Percentiles rank a stretch among this genome's conserved stretches.
Evolutionary conservation across 2,888 invertebrate species (phyloP).

Genomic region (Deilephila elpenor): DNA sequence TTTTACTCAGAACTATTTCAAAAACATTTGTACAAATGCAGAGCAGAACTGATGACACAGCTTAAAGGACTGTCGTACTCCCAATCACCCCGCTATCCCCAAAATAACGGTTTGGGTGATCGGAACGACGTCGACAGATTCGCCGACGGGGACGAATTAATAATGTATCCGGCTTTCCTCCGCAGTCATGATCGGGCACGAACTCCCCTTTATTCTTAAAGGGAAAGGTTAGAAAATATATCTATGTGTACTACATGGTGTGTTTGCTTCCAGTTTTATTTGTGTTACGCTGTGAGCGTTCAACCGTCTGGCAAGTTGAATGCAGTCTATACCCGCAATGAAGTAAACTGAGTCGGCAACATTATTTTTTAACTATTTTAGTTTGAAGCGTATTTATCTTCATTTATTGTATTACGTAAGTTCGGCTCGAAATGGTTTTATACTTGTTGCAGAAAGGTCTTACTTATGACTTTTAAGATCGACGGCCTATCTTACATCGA

Average conservation of each 20-base stretch:
- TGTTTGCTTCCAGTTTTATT: background rate
- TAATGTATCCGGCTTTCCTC: background rate
- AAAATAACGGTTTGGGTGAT: constrained; percentile 8
- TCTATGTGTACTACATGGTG: background rate
- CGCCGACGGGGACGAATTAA: background rate
- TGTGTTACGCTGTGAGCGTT: background rate
- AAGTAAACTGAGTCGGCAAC: background rate
- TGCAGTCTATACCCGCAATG: background rate
- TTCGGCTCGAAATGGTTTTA: no score
- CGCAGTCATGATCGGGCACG: background rate
- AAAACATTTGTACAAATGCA: background rate
- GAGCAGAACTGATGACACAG: background rate
- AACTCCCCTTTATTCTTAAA: background rate
- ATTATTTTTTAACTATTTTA: background rate
- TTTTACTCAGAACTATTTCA: background rate
- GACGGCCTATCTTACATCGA: no score
- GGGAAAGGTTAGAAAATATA: background rate
- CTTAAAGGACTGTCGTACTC: background rate
- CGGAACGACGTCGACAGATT: constrained; percentile 5
- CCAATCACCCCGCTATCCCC: background rate
- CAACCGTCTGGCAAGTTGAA: constrained; percentile 2
- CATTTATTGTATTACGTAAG: no score
- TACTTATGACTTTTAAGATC: no score
- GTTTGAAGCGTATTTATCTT: no score
- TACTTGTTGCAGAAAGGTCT: no score